phyloP scores from a whole-genome alignment of 2,888 invertebrate genomes.

The Noctua janthe region DNA sequence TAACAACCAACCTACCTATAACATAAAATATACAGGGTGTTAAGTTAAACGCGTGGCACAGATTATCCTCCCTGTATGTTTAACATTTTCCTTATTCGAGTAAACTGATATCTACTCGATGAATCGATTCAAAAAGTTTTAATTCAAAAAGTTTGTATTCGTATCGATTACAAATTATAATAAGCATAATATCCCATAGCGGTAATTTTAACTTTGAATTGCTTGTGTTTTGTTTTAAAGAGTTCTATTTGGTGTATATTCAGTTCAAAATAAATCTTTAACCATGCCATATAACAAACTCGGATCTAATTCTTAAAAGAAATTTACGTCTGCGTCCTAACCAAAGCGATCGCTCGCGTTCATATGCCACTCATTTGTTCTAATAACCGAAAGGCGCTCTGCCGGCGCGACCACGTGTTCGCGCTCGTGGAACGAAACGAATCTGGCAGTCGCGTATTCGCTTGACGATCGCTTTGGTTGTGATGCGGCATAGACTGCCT shows the following conservation, averaged over 20 bases:
- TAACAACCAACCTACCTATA: neutral
- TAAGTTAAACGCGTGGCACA: neutral
- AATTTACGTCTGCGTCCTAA: no score
- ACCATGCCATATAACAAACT: neutral
- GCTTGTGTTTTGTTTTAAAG: neutral
- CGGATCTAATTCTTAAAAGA: no score
- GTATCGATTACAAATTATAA: constrained; percentile 49
- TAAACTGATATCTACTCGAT: neutral
- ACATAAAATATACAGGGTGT: neutral
- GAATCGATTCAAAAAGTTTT: constrained; percentile 55
- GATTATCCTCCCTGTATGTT: neutral
- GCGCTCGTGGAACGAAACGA: no score
- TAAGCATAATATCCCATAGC: constrained; percentile 15
- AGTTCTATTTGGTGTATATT: neutral
- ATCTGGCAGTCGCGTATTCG: no score
- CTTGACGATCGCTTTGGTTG: no score
- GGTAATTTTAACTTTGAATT: neutral
- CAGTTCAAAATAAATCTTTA: neutral
- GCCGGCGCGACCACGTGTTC: no score
- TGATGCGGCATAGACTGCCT: no score
- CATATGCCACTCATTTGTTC: no score
- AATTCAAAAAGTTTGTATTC: constrained; percentile 59
- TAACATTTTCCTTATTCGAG: constrained; percentile 12
- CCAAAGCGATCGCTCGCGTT: no score
- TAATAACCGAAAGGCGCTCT: no score